Percentiles rank a stretch among this genome's conserved stretches.
Conservation (phyloP, 1,140 invertebrate species). For the Ips nitidus region DNA sequence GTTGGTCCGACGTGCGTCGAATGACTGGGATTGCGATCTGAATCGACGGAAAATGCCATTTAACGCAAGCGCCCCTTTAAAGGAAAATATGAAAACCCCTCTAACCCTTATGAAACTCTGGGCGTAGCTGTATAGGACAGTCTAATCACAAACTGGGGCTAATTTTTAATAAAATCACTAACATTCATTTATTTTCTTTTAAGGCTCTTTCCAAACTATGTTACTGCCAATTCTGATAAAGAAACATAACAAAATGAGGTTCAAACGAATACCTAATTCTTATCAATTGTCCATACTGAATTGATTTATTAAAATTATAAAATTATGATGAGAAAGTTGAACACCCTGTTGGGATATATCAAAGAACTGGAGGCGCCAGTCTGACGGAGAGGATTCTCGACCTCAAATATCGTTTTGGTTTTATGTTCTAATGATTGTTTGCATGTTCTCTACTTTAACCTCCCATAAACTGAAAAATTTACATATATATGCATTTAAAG, state of each 20-base stretch:
- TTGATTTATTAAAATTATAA: too few relatives aligned
- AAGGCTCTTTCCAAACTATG: too few relatives aligned
- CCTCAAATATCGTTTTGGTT: not conserved
- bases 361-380: constrained; percentile 2
- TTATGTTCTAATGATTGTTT: not conserved
- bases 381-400: not conserved
- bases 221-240: too few relatives aligned
- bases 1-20: constrained; percentile 15
- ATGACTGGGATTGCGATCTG: constrained; percentile 3
- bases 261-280: too few relatives aligned
- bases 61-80: constrained; percentile 27
- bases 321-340: not conserved
- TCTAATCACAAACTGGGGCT: too few relatives aligned
- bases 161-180: too few relatives aligned
- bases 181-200: too few relatives aligned
- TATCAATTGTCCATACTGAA: too few relatives aligned
- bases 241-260: too few relatives aligned
- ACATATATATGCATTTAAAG: too few relatives aligned
- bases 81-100: constrained; percentile 16
- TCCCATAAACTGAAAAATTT: too few relatives aligned
- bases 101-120: not conserved
- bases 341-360: not conserved
- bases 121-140: not conserved
- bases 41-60: constrained; percentile 25
- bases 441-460: too few relatives aligned